Evolutionary conservation across 1,140 invertebrate species (phyloP).

Genomic region (Leptinotarsa defecta): DNA sequence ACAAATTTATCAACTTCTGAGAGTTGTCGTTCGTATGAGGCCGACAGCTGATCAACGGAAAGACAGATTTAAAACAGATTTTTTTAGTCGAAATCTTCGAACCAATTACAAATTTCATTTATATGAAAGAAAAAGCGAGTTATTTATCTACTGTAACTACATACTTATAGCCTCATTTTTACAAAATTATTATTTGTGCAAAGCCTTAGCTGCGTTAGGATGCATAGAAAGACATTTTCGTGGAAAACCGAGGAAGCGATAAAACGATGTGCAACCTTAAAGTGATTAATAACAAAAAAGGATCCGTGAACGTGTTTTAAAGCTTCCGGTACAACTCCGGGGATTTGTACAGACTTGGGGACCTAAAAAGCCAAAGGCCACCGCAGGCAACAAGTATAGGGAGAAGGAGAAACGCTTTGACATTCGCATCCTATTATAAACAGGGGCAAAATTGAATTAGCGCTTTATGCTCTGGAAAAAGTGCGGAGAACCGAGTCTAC

Average conservation of each 20-base stretch:
- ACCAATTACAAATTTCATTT: too few species aligned
- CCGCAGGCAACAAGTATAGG: conserved; percentile 51
- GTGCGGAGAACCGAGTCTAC: conserved; percentile 40
- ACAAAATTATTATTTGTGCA: too few species aligned
- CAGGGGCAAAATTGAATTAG: conserved; percentile 51
- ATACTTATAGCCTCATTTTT: too few species aligned
- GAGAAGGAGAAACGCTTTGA: conserved; percentile 45
- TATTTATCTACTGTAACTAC: too few species aligned
- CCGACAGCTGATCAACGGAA: too few species aligned
- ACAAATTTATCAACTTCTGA: too few species aligned
- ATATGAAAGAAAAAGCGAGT: too few species aligned
- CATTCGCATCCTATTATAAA: conserved; percentile 50
- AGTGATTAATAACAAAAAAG: conserved; percentile 42
- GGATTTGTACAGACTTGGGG: conserved; percentile 41
- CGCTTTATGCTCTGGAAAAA: conserved; percentile 45
- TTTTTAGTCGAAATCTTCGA: too few species aligned
- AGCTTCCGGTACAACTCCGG: conserved; percentile 43
- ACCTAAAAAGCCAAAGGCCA: conserved; percentile 41
- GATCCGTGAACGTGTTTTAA: conserved; percentile 43
- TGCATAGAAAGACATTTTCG: too few species aligned
- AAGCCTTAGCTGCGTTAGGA: too few species aligned
- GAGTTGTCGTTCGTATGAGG: too few species aligned
- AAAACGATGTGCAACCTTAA: conserved; percentile 37
- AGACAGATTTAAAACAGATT: too few species aligned
- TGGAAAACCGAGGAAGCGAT: conserved; percentile 26